Conservation (phyloP, 2,888 invertebrate genomes). For the Leptinotarsa peninsularis region DNA sequence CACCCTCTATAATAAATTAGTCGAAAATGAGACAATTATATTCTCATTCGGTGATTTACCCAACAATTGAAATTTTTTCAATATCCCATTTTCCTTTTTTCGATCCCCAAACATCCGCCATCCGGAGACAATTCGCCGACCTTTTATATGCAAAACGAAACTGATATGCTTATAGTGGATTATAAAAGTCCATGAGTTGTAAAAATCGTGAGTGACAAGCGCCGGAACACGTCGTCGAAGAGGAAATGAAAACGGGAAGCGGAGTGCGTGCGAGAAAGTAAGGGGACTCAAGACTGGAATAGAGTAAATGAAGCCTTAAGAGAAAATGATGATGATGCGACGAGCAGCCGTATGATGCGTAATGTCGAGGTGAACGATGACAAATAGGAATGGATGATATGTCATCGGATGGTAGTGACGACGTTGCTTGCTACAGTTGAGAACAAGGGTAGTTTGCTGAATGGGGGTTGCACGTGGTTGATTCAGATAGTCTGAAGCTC, state of each 20-base stretch:
- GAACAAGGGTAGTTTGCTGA: too few relatives aligned
- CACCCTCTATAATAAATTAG: too few relatives aligned
- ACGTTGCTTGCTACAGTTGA: not conserved
- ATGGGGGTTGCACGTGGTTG: too few relatives aligned
- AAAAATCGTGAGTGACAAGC: constrained; percentile 67
- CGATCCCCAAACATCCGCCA: constrained; percentile 57
- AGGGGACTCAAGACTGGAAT: constrained; percentile 51
- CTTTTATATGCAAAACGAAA: constrained; percentile 66
- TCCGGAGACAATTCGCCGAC: constrained; percentile 62
- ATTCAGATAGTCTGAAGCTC: too few relatives aligned
- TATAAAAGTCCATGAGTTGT: constrained; percentile 68
- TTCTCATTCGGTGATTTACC: not conserved
- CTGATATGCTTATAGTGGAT: constrained; percentile 66
- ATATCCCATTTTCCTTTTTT: constrained; percentile 28
- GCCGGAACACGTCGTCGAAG: constrained; percentile 63
- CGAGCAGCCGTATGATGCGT: constrained; percentile 45
- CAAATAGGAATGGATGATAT: constrained; percentile 53
- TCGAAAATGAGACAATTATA: not conserved
- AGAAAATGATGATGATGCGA: constrained; percentile 66
- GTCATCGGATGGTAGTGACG: constrained; percentile 23
- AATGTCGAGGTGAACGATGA: constrained; percentile 59
- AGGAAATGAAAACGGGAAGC: constrained; percentile 67
- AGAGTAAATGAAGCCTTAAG: constrained; percentile 67
- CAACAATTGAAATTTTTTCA: not conserved
- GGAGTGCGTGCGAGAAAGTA: constrained; percentile 57